These are phyloP conservation scores for Jacana jacana DNA, from an alignment of 2,113 vertebrate genomes.

Conservation along the genomic window DNA sequence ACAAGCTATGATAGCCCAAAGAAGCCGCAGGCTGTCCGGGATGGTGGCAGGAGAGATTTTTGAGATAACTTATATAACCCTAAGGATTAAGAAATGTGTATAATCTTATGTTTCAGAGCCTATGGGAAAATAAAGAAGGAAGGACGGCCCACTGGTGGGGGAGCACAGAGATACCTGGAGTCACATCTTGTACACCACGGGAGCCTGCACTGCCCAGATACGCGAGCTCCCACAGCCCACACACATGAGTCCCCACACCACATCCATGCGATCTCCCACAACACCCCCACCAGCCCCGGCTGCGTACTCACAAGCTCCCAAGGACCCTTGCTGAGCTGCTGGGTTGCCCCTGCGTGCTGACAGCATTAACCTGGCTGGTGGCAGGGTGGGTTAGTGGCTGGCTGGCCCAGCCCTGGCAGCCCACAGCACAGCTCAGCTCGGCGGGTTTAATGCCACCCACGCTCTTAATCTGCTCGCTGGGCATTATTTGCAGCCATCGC, in stretches of 20 bases:
- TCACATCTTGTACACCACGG: not conserved
- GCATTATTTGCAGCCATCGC: rapidly evolving
- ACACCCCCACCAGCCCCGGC: rapidly evolving
- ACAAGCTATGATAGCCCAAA: not conserved
- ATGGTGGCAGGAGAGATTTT: not conserved
- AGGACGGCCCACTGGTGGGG: not conserved
- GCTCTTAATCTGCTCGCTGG: rapidly evolving
- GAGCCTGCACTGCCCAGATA: not conserved
- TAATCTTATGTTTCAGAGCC: not conserved
- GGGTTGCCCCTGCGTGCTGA: not conserved
- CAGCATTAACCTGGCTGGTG: rapidly evolving
- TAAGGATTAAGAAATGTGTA: not conserved
- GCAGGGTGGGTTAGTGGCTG: rapidly evolving
- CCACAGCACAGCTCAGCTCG: rapidly evolving
- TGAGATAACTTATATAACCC: not conserved
- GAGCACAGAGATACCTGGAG: not conserved
- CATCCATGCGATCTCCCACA: rapidly evolving
- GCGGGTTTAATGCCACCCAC: rapidly evolving
- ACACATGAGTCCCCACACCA: rapidly evolving
- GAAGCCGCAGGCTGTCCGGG: not conserved
- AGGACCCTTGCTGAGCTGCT: not conserved
- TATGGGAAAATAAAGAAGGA: not conserved
- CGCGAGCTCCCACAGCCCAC: rapidly evolving
- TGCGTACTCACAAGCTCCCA: rapidly evolving
- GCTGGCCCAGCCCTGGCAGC: not conserved